Evolutionary conservation across 2,113 vertebrate genomes (phyloP), one percentile per base, ranked within the genome.

Genomic region (Plestiodon gilberti): DNA sequence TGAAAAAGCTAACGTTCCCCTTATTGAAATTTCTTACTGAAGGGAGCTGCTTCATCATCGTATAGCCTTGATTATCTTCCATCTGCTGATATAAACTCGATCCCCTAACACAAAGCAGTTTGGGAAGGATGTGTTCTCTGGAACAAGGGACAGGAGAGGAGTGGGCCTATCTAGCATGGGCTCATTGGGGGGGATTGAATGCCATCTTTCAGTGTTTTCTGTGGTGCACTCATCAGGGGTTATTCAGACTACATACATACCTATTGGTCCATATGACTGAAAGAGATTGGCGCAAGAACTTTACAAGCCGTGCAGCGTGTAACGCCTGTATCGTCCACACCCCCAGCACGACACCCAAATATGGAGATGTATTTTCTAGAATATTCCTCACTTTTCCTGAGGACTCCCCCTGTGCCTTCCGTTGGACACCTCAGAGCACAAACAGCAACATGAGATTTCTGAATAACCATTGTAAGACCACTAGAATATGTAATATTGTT

Each of bases 41-140:
- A 75, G 33, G 79, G 62, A 17, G 79, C 59, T 81, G 81, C 64
- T 25, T 82, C 62, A 62, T 82, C 84, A 82, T 52, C 40, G 8
- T 48, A 71, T 78, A 43, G 81, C 52, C 65, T 3, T 64, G 23
- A 78, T 81, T 62, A 14, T 73, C 17, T 52, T 25, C n/a, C 3
- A 79, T 71, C 69, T 89, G 8, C 65, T 43, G 14, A 61, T 69
- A 55, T 33, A 65, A 40, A 28, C 35, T 30, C 35, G 25, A 73
- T 78, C 52, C 75, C 40, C 55, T 57, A 25, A 62, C 11, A 80
- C 61, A 55, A 38, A 79, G 48, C 17, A 10, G 1, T 61, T 23
- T 6, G 33, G 70, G 65, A 25, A 33, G 28, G 70, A 15, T 40
- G 35, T 40, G 55, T 23, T 17, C n/a, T 3, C 4, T 70, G 76